These are phyloP conservation scores for Dissostichus mawsoni DNA, from an alignment of 2,113 vertebrate genomes.

Conservation along the genomic window DNA sequence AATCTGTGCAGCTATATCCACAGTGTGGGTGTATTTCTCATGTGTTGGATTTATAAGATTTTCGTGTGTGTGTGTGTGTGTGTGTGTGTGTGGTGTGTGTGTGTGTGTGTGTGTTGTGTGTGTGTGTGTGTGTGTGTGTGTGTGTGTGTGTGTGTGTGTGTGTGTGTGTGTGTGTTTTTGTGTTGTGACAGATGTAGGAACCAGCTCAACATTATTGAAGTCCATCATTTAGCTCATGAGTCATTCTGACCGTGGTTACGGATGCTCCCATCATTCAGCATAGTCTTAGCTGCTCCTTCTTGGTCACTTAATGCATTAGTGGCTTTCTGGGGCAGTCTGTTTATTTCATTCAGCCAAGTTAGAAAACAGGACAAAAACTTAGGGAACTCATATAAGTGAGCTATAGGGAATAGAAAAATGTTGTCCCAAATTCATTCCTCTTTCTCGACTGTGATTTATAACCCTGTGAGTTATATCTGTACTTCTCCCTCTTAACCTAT, in stretches of 20 bases:
- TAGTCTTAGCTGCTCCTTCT: constrained; percentile 13
- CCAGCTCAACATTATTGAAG: background rate
- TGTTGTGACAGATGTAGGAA: constrained; percentile 25
- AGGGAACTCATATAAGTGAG: background rate
- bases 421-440: background rate
- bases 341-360: background rate
- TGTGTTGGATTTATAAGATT: background rate
- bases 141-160: background rate
- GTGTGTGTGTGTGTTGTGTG: no score
- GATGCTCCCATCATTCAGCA: constrained; percentile 9
- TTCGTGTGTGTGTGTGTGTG: no score
- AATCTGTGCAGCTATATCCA: constrained; percentile 1
- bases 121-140: background rate
- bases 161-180: background rate
- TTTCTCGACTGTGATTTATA: background rate
- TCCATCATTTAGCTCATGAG: constrained; percentile 32
- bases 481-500: background rate
- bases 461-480: background rate
- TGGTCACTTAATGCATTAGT: constrained; percentile 21
- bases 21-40: background rate
- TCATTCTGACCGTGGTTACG: constrained; percentile 28
- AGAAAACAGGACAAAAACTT: background rate
- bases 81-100: no score
- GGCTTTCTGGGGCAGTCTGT: constrained; percentile 18
- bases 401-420: background rate